Base-by-base conservation (phyloP, 2,888 invertebrate genomes). In the Lacanobia oleracea region DNA sequence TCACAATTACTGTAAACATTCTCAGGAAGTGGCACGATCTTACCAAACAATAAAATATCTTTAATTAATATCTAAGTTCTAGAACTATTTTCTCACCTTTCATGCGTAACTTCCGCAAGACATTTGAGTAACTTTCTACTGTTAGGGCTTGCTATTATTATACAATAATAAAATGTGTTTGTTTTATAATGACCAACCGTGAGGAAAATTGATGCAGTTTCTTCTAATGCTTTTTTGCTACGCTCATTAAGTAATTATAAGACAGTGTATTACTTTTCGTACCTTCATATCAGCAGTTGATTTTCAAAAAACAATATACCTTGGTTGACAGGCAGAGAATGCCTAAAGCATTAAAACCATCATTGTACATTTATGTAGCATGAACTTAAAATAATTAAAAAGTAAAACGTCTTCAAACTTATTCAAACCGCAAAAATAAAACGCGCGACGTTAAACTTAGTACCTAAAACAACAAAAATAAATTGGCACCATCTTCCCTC, bases 81-180 rank as follows among this genome's bases (percentile, higher is more conserved):
- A 18, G 51, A 18, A 18, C 33, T 66, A 76, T 83, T 84, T 86
- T 84, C 84, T 72, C 84, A 86, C 61, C 71, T 67, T 75, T 72
- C 27, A 67, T 67, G 69, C 62, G 67, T 76, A 83, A 83, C 69
- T 69, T 71, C 74, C 74, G 66, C 43, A 61, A 82, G 67, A 75
- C 59, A 80, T 72, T 85, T 76, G 62, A 37, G 56, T 73, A n/a
- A 82, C 86, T 83, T 83, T 85, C 83, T 68, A 82, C 45, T 51
- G 48, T 51, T 53, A 72, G 73, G 71, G 65, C 54, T 50, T 56
- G 12, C 48, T 64, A 56, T 61, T 54, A 50, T 66, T 72, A 71
- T 61, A 67, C 51, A 72, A 60, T 60, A 64, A 51, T 48, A 57
- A 59, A 59, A n/a, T 50, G 8, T 48, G 14, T 16, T 8, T 65